phyloP scores from a whole-genome alignment of 2,797 vertebrate species.

The Sebastes ruberrimus region DNA sequence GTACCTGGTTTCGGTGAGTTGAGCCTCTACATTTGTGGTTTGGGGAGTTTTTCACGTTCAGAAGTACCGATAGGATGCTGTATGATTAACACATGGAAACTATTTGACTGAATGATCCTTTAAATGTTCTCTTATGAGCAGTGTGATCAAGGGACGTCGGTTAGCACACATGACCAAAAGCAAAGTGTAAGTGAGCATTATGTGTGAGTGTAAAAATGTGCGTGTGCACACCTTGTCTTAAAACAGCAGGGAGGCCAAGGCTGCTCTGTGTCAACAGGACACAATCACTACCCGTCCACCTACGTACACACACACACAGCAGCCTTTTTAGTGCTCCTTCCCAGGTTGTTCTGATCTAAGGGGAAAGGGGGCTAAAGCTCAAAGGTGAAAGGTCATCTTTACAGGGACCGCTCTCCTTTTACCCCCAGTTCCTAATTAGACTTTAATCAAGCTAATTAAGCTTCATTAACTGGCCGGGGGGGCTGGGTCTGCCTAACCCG shows the following conservation, averaged over 20 bases:
- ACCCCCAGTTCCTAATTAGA: conserved; percentile 68
- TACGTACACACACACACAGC: conserved; percentile 3
- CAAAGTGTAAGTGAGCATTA: neutral
- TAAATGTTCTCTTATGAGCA: conserved; percentile 39
- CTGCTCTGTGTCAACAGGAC: conserved; percentile 61
- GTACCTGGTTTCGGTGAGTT: neutral
- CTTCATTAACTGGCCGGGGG: conserved; percentile 71
- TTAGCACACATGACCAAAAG: conserved; percentile 1
- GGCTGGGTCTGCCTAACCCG: conserved; percentile 43
- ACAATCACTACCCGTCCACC: conserved; percentile 24
- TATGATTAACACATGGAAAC: conserved; percentile 40
- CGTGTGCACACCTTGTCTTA: neutral
- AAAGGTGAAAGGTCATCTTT: conserved; percentile 75
- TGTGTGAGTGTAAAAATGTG: neutral
- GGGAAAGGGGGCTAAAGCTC: conserved; percentile 60
- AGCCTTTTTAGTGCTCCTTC: conserved; percentile 46
- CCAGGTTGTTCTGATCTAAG: conserved; percentile 64
- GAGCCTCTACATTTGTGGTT: neutral
- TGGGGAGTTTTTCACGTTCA: neutral
- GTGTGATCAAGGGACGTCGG: conserved; percentile 7
- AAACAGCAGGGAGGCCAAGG: conserved; percentile 54
- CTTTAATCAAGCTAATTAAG: conserved; percentile 83
- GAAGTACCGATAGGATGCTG: neutral
- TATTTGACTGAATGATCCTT: conserved; percentile 10
- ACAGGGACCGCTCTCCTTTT: conserved; percentile 57